These are phyloP conservation scores for Okamejei kenojei DNA, from an alignment of 2,797 vertebrate genomes.

Conservation along the genomic window DNA sequence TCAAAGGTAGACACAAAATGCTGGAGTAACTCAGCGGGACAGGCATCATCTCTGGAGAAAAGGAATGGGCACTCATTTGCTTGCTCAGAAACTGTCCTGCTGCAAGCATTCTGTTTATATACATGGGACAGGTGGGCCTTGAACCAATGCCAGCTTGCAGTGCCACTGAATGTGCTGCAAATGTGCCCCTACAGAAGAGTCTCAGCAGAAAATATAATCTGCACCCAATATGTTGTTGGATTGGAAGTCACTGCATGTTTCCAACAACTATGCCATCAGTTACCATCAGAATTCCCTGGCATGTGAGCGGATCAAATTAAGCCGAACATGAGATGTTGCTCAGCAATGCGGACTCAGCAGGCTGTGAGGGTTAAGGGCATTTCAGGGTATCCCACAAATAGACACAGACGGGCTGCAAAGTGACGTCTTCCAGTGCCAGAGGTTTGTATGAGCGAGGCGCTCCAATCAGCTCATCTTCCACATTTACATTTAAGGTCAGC, in stretches of 20 bases:
- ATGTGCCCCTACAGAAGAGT: neutral
- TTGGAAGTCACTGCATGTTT: neutral
- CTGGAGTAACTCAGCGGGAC: too few relatives aligned
- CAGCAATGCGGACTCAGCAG: neutral
- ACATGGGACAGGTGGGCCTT: neutral
- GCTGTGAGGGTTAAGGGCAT: neutral
- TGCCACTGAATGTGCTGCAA: neutral
- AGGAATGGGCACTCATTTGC: too few relatives aligned
- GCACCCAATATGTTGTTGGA: neutral
- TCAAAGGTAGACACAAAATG: too few relatives aligned
- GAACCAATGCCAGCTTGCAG: neutral
- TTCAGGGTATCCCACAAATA: slow-evolving; percentile 19
- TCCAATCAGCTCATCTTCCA: neutral
- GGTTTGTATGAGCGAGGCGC: too few relatives aligned
- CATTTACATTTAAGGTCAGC: slow-evolving; percentile 16
- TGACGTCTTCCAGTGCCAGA: neutral
- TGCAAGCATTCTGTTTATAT: neutral
- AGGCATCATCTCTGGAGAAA: too few relatives aligned
- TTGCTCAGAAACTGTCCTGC: too few relatives aligned
- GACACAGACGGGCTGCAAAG: neutral
- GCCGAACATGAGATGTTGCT: neutral
- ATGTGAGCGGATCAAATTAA: slow-evolving; percentile 19
- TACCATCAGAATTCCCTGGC: neutral
- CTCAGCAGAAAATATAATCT: neutral
- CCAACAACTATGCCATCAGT: neutral